phyloP scores from a whole-genome alignment of 2,797 vertebrate genomes.

The Micromesistius poutassou region DNA sequence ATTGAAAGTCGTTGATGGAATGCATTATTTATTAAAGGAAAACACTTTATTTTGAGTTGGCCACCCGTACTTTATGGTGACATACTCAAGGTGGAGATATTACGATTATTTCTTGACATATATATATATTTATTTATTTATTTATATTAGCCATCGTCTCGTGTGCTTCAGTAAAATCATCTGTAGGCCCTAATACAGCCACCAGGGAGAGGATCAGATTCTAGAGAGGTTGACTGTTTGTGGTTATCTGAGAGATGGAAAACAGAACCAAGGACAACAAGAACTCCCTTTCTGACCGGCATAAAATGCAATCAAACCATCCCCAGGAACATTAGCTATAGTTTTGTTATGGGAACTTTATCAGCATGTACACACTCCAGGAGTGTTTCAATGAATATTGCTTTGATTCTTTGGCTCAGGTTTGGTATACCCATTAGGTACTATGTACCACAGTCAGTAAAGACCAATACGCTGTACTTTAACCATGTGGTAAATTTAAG shows the following conservation, averaged over 20 bases:
- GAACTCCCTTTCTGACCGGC: neutral
- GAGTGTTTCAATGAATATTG: neutral
- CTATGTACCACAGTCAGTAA: neutral
- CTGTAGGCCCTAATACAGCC: neutral
- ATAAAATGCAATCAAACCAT: neutral
- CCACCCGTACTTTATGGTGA: no score
- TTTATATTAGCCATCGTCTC: no score
- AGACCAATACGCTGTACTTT: neutral
- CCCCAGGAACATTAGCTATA: neutral
- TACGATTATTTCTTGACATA: no score
- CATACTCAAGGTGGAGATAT: no score
- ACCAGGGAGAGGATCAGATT: neutral
- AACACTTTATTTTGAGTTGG: neutral
- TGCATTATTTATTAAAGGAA: neutral
- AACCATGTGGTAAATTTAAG: neutral
- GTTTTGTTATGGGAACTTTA: neutral
- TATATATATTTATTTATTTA: no score
- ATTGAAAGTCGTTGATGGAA: neutral
- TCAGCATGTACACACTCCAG: neutral
- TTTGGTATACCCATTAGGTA: neutral
- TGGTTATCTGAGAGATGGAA: neutral
- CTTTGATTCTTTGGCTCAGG: constrained; percentile 2
- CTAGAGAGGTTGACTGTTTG: neutral
- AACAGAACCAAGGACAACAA: neutral
- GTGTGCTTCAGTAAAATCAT: neutral